Evolutionary conservation across 2,888 invertebrate genomes (phyloP), one percentile per base, ranked within the genome.

Genomic region (Artemia sinica): DNA sequence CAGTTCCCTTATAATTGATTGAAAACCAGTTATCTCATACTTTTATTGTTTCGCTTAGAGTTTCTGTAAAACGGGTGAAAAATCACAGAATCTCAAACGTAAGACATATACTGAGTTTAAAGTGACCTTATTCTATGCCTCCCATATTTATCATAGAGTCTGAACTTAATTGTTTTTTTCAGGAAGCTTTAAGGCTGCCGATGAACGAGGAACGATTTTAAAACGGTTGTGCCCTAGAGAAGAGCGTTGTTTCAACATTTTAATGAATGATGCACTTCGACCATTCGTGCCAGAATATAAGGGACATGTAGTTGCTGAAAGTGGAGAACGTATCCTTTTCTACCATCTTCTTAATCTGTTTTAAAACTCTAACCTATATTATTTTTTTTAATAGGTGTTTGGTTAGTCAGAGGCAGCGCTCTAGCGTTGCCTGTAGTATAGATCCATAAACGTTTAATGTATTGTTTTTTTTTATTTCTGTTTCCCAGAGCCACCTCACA

Each of bases 241-340:
- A 78, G 90, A 91, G 77, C 84, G 85, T 73, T 91, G 93, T 77
- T 91, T 94, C 79, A 84, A 88, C 79, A 80, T 86, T 73, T 81
- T 91, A 76, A 93, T 92, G 92, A 86, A 86, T 76, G 94, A 95
- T 76, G 83, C 88, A 28, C 81, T 95, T 50, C 82, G 89, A 74
- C 89, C 92, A 0, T 94, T 88, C 76, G 92, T 94, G 70, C 94
- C 95, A 28, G 90, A 92, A 78, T 94, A 91, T 81, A 88, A 90
- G 77, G 93, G 93, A n/a, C 78, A 71, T 72, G 78, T 74, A 74
- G 77, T 71, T 73, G 77, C 70, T 73, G 78, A 79, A n/a, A 78
- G 78, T 52, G 73, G 74, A 66, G 74, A 74, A 70, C 65, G 70
- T 70, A 68, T 65, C 18, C 48, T 48, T 67, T n/a, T 41, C 18